Percentiles rank a stretch among this genome's conserved stretches.
These are phyloP conservation scores for Nomada flava DNA, from an alignment of 2,888 invertebrate species.

Conservation along the genomic window DNA sequence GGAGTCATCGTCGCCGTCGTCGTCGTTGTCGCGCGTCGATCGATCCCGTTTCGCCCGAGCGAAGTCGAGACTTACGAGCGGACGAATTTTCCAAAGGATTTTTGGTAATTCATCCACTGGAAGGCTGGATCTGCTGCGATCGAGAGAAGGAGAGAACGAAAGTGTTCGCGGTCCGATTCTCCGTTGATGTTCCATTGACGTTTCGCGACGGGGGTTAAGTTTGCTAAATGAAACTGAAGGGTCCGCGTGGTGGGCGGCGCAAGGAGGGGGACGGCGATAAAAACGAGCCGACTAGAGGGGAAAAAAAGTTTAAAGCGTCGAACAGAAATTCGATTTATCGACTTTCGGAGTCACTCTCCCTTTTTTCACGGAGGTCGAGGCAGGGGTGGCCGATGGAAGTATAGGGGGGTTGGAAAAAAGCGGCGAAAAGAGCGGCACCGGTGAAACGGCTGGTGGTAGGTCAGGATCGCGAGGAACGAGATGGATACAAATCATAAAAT, in stretches of 20 bases:
- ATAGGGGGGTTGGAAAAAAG: conserved; percentile 39
- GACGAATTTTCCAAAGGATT: not conserved
- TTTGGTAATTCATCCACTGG: not conserved
- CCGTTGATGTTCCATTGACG: conserved; percentile 33
- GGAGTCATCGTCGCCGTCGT: not conserved
- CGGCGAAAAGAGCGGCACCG: conserved; percentile 59
- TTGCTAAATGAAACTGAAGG: not conserved
- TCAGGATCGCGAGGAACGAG: conserved; percentile 76
- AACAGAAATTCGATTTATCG: conserved; percentile 69
- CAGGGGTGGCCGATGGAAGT: conserved; percentile 45
- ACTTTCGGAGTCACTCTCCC: conserved; percentile 75
- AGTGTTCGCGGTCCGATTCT: conserved; percentile 14
- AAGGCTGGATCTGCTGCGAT: too few relatives aligned
- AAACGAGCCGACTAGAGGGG: conserved; percentile 27
- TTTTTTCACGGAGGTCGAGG: conserved; percentile 66
- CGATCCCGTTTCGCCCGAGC: conserved; percentile 1
- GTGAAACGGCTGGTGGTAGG: conserved; percentile 74
- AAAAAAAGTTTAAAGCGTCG: conserved; percentile 63
- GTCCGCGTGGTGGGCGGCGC: not conserved
- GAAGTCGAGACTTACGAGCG: not conserved
- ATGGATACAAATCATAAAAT: conserved; percentile 83
- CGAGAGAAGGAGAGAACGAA: not conserved
- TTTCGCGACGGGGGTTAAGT: not conserved
- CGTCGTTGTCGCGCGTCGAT: not conserved
- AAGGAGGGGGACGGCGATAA: not conserved